phyloP scores from a whole-genome alignment of 2,113 vertebrate genomes.

The Phycodurus eques region DNA sequence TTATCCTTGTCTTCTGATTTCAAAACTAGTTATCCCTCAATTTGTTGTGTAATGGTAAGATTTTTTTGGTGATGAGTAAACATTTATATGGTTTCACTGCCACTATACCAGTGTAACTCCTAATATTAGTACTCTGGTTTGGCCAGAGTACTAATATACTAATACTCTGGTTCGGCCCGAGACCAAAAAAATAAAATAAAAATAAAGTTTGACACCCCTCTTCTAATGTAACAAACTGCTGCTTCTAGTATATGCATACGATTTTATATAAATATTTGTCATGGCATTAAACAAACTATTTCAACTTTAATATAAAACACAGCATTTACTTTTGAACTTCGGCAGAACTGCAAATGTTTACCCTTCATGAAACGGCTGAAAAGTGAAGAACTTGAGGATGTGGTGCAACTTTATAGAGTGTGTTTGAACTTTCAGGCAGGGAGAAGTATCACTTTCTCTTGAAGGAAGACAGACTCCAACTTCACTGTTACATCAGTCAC shows the following conservation, averaged over 20 bases:
- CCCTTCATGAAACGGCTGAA: constrained; percentile 9
- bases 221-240: constrained; percentile 17
- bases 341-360: neutral
- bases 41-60: no score
- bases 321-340: constrained; percentile 12
- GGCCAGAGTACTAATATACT: no score
- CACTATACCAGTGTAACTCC: no score
- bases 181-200: no score
- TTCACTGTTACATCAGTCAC: constrained; percentile 42
- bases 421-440: neutral
- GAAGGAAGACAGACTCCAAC: constrained; percentile 29
- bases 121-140: no score
- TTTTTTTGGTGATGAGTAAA: no score
- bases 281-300: constrained; percentile 9
- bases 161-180: no score
- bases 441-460: constrained; percentile 12
- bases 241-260: constrained; percentile 8
- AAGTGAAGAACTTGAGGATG: neutral
- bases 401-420: neutral
- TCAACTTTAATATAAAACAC: constrained; percentile 35
- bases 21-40: no score
- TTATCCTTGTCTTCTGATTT: no score
- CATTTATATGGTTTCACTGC: no score
- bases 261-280: constrained; percentile 8
- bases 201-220: no score